phyloP scores from a whole-genome alignment of 2,888 invertebrate species.

The Pseudolycoriella hygida region DNA sequence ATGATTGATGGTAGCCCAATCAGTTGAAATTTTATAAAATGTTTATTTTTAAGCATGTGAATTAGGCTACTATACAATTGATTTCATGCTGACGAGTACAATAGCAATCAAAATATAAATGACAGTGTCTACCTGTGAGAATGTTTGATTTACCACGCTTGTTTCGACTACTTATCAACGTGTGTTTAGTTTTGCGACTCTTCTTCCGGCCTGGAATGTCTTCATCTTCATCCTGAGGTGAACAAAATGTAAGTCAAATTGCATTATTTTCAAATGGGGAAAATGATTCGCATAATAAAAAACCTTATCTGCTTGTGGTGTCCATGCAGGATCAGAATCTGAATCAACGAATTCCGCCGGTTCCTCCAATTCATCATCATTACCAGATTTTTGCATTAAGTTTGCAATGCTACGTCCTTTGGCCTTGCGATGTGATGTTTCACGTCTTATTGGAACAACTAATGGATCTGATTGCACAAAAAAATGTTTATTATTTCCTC shows the following conservation, averaged over 20 bases:
- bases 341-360: conserved; percentile 40
- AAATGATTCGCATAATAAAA: no score
- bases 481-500: conserved; percentile 5
- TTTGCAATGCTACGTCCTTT: conserved; percentile 43
- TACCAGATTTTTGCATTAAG: conserved; percentile 28
- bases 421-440: conserved; percentile 44
- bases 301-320: conserved; percentile 39
- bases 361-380: conserved; percentile 38
- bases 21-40: no score
- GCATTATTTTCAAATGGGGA: no score
- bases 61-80: neutral
- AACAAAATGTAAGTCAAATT: neutral
- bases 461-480: conserved; percentile 23
- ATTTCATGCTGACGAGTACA: conserved; percentile 3
- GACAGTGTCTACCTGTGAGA: conserved; percentile 13
- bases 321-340: conserved; percentile 59
- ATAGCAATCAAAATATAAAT: neutral
- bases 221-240: conserved; percentile 11
- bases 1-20: no score
- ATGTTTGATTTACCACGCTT: conserved; percentile 13
- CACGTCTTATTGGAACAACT: conserved; percentile 36
- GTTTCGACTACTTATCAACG: conserved; percentile 7
- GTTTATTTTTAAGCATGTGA: no score
- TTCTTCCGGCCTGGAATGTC: conserved; percentile 7
- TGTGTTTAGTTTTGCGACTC: conserved; percentile 8